These are phyloP conservation scores for Phataginus tetradactyla DNA, from an alignment of 2,797 vertebrate genomes.

Conservation along the genomic window DNA sequence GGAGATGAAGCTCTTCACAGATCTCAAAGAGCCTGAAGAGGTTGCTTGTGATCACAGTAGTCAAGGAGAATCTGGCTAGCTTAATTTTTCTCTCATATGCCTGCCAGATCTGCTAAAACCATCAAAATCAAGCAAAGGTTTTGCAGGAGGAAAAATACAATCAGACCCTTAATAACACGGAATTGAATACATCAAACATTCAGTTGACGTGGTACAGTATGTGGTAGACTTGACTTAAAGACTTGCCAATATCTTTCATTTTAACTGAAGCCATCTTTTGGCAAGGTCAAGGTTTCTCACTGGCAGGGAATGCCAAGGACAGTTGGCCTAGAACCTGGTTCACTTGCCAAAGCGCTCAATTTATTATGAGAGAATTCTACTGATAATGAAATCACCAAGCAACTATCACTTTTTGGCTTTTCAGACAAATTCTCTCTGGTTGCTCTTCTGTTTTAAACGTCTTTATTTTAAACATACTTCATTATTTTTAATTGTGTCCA, in stretches of 20 bases:
- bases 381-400: background rate
- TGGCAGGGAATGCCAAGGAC: background rate
- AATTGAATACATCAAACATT: background rate
- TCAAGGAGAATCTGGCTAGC: background rate
- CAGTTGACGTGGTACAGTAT: background rate
- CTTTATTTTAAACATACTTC: constrained; percentile 44
- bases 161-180: background rate
- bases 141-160: background rate
- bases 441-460: constrained; percentile 43
- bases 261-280: background rate
- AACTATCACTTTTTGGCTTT: constrained; percentile 18
- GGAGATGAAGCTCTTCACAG: background rate
- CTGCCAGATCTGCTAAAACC: background rate
- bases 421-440: background rate
- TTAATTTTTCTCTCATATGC: background rate
- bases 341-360: background rate
- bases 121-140: background rate
- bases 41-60: background rate
- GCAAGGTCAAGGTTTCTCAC: background rate
- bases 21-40: background rate
- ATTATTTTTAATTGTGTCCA: constrained; percentile 49
- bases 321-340: constrained; percentile 17
- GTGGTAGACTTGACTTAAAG: background rate
- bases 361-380: background rate
- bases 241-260: background rate